Conservation (phyloP, 2,888 invertebrate species). For the Athripsodes cinereus region DNA sequence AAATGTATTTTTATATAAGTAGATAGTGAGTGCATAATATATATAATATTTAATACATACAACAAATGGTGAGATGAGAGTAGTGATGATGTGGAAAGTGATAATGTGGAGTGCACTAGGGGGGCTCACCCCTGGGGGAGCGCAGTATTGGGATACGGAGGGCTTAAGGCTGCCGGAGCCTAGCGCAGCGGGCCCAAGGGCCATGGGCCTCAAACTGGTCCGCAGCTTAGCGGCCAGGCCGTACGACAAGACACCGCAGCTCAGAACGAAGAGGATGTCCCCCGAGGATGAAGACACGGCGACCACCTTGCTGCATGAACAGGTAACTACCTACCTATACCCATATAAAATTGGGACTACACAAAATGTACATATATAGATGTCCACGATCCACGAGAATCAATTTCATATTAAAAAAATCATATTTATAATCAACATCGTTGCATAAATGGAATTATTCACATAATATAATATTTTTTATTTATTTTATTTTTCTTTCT, state of each 20-base stretch:
- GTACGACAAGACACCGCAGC: neutral
- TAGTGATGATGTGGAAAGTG: neutral
- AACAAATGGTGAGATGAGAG: neutral
- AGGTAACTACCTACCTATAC: neutral
- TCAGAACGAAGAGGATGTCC: neutral
- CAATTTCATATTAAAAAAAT: too few species aligned
- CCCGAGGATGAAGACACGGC: neutral
- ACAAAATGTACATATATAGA: too few species aligned
- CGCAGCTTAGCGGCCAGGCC: neutral
- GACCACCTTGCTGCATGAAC: neutral
- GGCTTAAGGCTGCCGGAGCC: neutral
- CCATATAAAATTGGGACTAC: too few species aligned
- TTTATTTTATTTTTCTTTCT: too few species aligned
- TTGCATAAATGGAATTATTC: too few species aligned
- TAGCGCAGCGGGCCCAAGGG: too few species aligned
- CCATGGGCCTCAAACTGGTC: too few species aligned
- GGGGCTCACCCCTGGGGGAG: neutral
- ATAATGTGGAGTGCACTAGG: neutral
- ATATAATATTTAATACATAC: too few species aligned
- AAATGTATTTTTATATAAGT: too few species aligned
- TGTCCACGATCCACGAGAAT: too few species aligned
- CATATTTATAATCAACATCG: too few species aligned
- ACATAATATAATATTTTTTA: too few species aligned
- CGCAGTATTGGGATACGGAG: constrained; percentile 1
- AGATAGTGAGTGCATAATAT: neutral